These are phyloP conservation scores for Copsychus sechellarum DNA, from an alignment of 2,113 vertebrate genomes.

Conservation along the genomic window DNA sequence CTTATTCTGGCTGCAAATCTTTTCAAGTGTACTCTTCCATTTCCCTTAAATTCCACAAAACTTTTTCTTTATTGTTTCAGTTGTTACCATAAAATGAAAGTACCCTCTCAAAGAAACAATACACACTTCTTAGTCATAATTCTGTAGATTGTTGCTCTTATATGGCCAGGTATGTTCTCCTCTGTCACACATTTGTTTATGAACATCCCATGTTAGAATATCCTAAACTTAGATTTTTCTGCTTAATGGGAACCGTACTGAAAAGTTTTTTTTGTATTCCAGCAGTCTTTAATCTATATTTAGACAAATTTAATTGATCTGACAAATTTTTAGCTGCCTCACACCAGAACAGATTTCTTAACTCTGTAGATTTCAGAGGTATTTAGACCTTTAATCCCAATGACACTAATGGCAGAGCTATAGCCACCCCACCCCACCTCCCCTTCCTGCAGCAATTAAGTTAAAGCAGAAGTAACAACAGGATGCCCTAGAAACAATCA, in stretches of 20 bases:
- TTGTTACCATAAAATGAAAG: background rate
- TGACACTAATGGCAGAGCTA: background rate
- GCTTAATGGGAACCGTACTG: background rate
- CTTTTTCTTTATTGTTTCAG: background rate
- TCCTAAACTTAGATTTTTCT: background rate
- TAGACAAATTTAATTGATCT: background rate
- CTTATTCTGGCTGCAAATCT: background rate
- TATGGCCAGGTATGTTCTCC: background rate
- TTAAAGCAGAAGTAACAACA: background rate
- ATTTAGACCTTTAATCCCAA: background rate
- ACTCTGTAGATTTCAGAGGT: background rate
- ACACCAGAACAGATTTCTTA: background rate
- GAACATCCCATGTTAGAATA: background rate
- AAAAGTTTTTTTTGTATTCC: background rate
- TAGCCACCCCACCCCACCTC: background rate
- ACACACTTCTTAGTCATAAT: background rate
- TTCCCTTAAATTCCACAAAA: background rate
- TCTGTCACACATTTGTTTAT: background rate
- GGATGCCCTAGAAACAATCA: background rate
- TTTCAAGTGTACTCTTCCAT: background rate
- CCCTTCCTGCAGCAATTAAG: background rate
- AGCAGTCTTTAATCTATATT: background rate
- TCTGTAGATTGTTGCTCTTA: background rate
- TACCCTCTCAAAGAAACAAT: background rate
- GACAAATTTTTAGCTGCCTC: background rate